Evolutionary conservation across 2,113 vertebrate species (phyloP).

Genomic region (Serilophus lunatus): DNA sequence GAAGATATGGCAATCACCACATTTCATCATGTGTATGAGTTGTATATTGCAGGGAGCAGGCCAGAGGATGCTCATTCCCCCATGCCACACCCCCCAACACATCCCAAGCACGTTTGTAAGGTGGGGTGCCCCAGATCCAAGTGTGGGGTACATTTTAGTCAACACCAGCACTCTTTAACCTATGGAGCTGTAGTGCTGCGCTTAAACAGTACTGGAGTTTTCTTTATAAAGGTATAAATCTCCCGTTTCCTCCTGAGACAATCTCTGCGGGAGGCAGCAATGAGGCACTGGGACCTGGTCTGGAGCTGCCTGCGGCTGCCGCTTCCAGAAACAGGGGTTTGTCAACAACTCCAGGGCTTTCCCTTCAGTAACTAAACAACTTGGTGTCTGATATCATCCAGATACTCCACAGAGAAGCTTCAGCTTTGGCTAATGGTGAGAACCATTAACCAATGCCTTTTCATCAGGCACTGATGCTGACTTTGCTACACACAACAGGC

Average conservation of each 20-base stretch:
- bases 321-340: neutral
- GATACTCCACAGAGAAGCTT: neutral
- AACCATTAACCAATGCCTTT: neutral
- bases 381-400: neutral
- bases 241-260: neutral
- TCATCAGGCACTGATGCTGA: neutral
- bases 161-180: neutral
- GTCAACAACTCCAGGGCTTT: neutral
- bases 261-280: neutral
- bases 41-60: neutral
- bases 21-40: rapidly evolving
- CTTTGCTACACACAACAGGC: neutral
- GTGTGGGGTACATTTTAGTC: neutral
- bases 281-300: neutral
- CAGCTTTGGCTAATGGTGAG: neutral
- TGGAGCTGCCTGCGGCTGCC: neutral
- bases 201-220: neutral
- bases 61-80: neutral
- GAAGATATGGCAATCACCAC: neutral
- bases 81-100: neutral
- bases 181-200: neutral
- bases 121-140: neutral
- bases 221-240: neutral
- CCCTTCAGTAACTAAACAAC: neutral
- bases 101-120: neutral